Conservation (phyloP, 1,140 invertebrate species). For the Halictus rubicundus region DNA sequence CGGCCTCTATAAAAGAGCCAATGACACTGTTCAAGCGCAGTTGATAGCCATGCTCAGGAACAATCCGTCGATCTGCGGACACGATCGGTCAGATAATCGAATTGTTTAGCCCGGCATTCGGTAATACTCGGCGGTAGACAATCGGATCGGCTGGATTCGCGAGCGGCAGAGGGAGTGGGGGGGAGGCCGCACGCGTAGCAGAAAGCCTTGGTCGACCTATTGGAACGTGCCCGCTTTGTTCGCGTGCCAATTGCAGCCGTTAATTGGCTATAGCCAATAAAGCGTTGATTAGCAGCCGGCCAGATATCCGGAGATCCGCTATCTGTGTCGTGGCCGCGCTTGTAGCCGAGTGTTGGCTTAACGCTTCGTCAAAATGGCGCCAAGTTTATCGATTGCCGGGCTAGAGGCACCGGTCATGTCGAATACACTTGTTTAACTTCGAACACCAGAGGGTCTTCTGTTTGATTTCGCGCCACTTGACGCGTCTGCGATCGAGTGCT, state of each 20-base stretch:
- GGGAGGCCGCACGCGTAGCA: slow-evolving; percentile 44
- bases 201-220: slow-evolving; percentile 63
- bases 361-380: slow-evolving; percentile 60
- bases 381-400: slow-evolving; percentile 45
- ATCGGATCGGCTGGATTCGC: slow-evolving; percentile 20
- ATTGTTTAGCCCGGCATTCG: slow-evolving; percentile 67
- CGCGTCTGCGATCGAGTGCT: neutral
- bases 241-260: slow-evolving; percentile 74
- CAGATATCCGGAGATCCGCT: slow-evolving; percentile 59
- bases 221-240: slow-evolving; percentile 69
- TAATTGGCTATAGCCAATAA: slow-evolving; percentile 77
- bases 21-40: slow-evolving; percentile 20
- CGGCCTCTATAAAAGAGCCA: slow-evolving; percentile 17
- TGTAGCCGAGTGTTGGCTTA: slow-evolving; percentile 45
- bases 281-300: slow-evolving; percentile 73
- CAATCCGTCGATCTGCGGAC: slow-evolving; percentile 48
- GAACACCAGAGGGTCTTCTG: slow-evolving; percentile 16
- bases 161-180: slow-evolving; percentile 1
- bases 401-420: neutral
- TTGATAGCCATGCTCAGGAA: slow-evolving; percentile 22
- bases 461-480: slow-evolving; percentile 29
- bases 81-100: slow-evolving; percentile 62
- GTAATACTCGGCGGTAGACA: slow-evolving; percentile 46
- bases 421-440: slow-evolving; percentile 39
- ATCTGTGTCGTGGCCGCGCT: slow-evolving; percentile 48